Percentiles rank a stretch among this genome's conserved stretches.
Evolutionary conservation across 2,113 vertebrate species (phyloP).

Genomic region (Psilopsiagon aurifrons): DNA sequence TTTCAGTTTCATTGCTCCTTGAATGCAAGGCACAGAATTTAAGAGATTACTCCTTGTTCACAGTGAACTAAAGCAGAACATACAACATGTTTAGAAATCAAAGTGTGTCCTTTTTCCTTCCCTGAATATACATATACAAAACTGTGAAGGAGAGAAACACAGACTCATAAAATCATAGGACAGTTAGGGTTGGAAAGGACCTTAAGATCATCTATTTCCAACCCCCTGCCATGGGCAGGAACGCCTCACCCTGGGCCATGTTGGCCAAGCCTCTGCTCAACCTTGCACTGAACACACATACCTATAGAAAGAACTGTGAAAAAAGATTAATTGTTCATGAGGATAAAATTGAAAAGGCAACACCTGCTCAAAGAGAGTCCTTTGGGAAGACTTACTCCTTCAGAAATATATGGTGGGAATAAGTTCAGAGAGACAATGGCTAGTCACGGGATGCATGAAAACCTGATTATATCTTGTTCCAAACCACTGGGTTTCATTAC

Average conservation of each 20-base stretch:
- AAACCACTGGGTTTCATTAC: constrained; percentile 32
- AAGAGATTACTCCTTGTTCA: neutral
- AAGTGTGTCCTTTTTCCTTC: neutral
- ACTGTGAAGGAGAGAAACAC: neutral
- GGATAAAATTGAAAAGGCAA: constrained; percentile 31
- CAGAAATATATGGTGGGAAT: neutral
- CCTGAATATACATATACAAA: neutral
- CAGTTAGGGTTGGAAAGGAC: neutral
- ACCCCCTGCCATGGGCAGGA: neutral
- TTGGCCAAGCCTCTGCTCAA: neutral
- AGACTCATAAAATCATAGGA: neutral
- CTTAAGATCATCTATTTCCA: neutral
- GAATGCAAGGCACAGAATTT: neutral
- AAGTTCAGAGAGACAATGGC: neutral
- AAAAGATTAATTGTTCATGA: neutral
- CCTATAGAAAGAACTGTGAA: neutral
- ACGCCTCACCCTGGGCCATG: neutral
- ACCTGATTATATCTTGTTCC: constrained; percentile 6
- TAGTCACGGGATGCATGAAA: neutral
- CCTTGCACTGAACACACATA: neutral
- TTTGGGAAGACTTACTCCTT: neutral
- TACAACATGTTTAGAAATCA: neutral
- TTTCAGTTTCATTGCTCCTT: neutral
- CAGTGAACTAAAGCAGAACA: neutral
- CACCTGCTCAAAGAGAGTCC: neutral